Evolutionary conservation across 2,888 invertebrate genomes (phyloP), one percentile per base, ranked within the genome.

Genomic region (Coelinius sp.): DNA sequence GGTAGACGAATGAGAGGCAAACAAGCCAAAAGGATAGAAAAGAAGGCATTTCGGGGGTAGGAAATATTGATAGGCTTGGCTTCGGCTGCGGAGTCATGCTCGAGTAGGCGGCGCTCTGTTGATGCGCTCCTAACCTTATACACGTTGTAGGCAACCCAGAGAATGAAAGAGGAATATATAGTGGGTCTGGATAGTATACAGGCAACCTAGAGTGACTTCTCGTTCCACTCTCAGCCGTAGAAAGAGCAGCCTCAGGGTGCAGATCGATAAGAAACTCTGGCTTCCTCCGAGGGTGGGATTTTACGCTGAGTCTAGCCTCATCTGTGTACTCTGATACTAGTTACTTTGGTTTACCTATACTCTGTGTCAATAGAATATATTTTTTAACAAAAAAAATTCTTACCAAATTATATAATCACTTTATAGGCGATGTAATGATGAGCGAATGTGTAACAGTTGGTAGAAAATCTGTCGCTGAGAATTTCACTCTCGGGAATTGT

Each of bases 21-120:
- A 46, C 31, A 65, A 38, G 70, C 52, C 41, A 63, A 63, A 64
- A 75, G 75, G 76, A 71, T 78, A 75, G 77, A 79, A 74, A 72
- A 71, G 71, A 74, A 76, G 77, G 83, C 80, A 85, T 82, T 84
- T 84, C 78, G 80, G 82, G 80, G 62, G 59, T 73, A 82, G 84
- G 83, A 86, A 86, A 86, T 87, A 86, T 86, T 85, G 86, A 86
- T 87, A 86, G 86, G 86, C 86, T 85, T 83, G 84, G 81, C 81
- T 85, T 85, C 76, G 82, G 81, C 81, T 85, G 87, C 80, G 86
- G 87, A 86, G 87, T 86, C 85, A 86, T 85, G 86, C 83, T 87
- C 85, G 84, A 86, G 84, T 86, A 87, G 87, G 80, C 84, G 80
- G 79, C 79, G 82, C 83, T 84, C 80, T 73, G 77, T 77, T 73